phyloP scores from a whole-genome alignment of 2,797 vertebrate species.

The Limnodromus scolopaceus region DNA sequence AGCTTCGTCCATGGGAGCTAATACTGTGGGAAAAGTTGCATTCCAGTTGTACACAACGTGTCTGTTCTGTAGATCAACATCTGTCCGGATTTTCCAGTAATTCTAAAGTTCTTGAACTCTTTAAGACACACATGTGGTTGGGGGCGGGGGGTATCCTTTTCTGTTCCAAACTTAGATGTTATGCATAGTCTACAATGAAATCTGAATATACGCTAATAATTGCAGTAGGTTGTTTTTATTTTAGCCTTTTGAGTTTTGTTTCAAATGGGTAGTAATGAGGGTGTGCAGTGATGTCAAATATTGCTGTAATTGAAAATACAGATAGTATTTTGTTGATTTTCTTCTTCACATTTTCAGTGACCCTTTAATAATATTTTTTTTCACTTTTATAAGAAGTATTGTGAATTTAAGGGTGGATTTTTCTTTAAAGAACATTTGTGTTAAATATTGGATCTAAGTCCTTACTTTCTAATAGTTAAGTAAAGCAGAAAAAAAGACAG shows the following conservation, averaged over 20 bases:
- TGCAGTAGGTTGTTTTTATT: neutral
- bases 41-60: neutral
- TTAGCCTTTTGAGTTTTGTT: neutral
- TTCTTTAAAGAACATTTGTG: neutral
- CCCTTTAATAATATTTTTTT: neutral
- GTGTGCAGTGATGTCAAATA: neutral
- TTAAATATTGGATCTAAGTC: neutral
- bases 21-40: slow-evolving; percentile 6
- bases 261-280: neutral
- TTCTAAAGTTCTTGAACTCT: neutral
- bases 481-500: neutral
- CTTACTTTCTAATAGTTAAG: neutral
- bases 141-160: neutral
- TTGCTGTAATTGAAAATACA: neutral
- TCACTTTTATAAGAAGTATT: neutral
- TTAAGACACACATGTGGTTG: neutral
- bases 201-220: neutral
- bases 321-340: neutral
- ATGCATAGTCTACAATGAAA: neutral
- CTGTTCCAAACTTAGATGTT: neutral
- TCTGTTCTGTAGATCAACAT: slow-evolving; percentile 23
- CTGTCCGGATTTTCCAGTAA: slow-evolving; percentile 13
- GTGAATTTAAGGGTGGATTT: neutral
- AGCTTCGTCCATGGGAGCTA: neutral
- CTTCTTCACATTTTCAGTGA: neutral